Evolutionary conservation across 2,888 invertebrate species (phyloP).

Genomic region (Malachius bipustulatus): DNA sequence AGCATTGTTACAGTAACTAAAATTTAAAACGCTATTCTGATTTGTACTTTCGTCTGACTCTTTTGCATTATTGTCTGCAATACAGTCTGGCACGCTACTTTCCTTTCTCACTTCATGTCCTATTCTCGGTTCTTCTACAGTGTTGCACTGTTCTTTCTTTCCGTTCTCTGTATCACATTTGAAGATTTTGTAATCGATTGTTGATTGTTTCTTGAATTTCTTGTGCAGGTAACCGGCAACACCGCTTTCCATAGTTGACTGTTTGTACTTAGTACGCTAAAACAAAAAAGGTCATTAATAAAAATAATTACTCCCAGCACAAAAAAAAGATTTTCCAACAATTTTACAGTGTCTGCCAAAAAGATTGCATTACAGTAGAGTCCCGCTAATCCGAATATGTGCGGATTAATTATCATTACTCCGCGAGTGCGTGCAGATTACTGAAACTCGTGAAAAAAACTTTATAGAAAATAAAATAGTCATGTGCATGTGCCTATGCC

Average conservation of each 20-base stretch:
- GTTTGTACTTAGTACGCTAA: too few relatives aligned
- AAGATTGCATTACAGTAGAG: too few relatives aligned
- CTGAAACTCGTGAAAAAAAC: too few relatives aligned
- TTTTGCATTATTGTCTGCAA: not conserved
- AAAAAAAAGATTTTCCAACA: too few relatives aligned
- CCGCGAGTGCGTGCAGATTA: too few relatives aligned
- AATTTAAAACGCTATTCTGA: slow-evolving; percentile 7
- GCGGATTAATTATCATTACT: too few relatives aligned
- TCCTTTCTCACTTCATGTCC: slow-evolving; percentile 19
- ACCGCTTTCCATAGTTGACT: slow-evolving; percentile 35
- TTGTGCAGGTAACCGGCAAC: slow-evolving; percentile 71
- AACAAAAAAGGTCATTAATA: too few relatives aligned
- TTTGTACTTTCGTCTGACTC: slow-evolving; percentile 9
- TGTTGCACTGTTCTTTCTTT: slow-evolving; percentile 25
- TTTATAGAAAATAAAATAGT: too few relatives aligned
- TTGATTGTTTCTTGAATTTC: slow-evolving; percentile 76
- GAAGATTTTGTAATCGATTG: slow-evolving; percentile 41
- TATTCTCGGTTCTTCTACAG: slow-evolving; percentile 28
- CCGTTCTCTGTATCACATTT: slow-evolving; percentile 24
- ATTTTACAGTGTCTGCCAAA: too few relatives aligned
- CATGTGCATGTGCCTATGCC: too few relatives aligned
- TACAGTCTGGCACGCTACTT: slow-evolving; percentile 17
- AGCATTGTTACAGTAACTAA: slow-evolving; percentile 22
- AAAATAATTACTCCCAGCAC: too few relatives aligned
- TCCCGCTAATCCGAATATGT: too few relatives aligned